A percentile compares a stretch with the other conserved stretches of the same genome.
Evolutionary conservation across 1,140 invertebrate species (phyloP).

Genomic region (Reticulitermes speratus): DNA sequence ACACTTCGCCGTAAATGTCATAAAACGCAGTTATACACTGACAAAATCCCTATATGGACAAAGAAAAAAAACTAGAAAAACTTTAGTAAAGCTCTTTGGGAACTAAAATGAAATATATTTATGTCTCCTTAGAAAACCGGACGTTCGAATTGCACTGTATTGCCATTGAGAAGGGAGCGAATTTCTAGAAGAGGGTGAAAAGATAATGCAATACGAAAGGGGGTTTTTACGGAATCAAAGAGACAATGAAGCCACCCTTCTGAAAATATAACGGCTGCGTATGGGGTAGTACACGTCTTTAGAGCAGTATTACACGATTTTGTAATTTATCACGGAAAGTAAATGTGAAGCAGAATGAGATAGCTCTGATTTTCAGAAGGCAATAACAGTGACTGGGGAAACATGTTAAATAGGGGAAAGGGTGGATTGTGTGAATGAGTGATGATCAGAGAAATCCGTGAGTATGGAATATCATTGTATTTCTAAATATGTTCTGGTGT

Average conservation of each 20-base stretch:
- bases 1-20: neutral
- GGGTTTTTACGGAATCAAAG: neutral
- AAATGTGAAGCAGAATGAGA: neutral
- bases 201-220: slow-evolving; percentile 5
- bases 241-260: slow-evolving; percentile 13
- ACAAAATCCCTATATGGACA: neutral
- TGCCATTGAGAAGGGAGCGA: neutral
- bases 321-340: neutral
- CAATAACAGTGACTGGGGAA: neutral
- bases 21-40: slow-evolving; percentile 5
- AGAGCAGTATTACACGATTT: neutral
- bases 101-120: slow-evolving; percentile 1
- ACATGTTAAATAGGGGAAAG: neutral
- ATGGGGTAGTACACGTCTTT: neutral
- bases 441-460: neutral
- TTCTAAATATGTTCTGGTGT: neutral
- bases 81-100: neutral
- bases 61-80: neutral
- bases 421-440: neutral
- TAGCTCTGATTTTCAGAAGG: neutral
- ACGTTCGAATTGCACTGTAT: slow-evolving; percentile 6
- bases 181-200: neutral
- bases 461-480: neutral
- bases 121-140: neutral
- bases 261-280: neutral